Percentiles rank a stretch among this genome's conserved stretches.
These are phyloP conservation scores for Bathynomus jamesi DNA, from an alignment of 1,140 invertebrate genomes.

Conservation along the genomic window DNA sequence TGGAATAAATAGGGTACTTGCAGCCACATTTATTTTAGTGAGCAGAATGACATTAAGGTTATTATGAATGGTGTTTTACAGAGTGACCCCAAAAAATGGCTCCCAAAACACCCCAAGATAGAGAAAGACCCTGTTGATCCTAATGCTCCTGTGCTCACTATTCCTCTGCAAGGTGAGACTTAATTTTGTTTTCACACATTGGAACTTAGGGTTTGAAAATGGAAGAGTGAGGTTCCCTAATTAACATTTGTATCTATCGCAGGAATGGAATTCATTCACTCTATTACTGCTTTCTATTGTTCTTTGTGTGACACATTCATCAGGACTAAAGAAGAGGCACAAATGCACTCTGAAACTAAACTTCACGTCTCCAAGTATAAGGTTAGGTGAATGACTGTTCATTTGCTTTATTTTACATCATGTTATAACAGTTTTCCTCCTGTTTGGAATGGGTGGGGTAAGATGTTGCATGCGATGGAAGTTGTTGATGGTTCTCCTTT, in stretches of 20 bases:
- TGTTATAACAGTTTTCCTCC: too few relatives aligned
- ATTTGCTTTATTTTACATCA: too few relatives aligned
- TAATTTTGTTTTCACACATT: too few relatives aligned
- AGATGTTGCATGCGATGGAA: too few relatives aligned
- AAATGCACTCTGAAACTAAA: background rate
- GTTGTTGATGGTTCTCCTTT: too few relatives aligned
- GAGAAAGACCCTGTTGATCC: slow-evolving; percentile 18
- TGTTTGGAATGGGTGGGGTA: too few relatives aligned
- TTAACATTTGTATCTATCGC: background rate
- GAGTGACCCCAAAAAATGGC: slow-evolving; percentile 23
- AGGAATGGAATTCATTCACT: background rate
- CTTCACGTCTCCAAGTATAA: background rate
- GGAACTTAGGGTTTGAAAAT: too few relatives aligned
- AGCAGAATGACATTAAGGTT: background rate
- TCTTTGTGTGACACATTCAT: background rate
- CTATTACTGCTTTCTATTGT: background rate
- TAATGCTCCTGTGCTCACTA: slow-evolving; percentile 14
- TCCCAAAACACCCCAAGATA: slow-evolving; percentile 14
- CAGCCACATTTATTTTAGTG: too few relatives aligned
- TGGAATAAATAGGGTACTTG: too few relatives aligned
- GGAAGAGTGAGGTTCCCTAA: too few relatives aligned
- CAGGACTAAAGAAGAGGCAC: background rate
- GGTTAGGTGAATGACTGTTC: too few relatives aligned
- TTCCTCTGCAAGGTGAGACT: slow-evolving; percentile 23
- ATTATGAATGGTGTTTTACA: slow-evolving; percentile 2